A percentile compares a stretch with the other conserved stretches of the same genome.
Conservation (phyloP, 2,888 invertebrate species). For the Conops quadrifasciatus region DNA sequence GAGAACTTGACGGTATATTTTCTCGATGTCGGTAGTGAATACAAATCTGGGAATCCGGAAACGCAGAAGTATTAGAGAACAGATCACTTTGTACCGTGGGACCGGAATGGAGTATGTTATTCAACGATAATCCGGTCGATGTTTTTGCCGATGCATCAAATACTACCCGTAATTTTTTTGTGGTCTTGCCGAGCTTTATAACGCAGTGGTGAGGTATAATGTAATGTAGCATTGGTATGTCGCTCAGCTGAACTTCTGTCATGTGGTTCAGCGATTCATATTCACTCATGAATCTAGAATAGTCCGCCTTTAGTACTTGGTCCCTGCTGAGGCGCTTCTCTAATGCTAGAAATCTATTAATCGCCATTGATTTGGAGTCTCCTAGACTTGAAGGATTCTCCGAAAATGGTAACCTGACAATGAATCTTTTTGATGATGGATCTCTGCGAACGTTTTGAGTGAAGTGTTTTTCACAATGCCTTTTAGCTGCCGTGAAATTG, state of each 20-base stretch:
- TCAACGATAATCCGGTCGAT: constrained; percentile 15
- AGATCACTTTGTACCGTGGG: constrained; percentile 38
- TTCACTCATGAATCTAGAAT: constrained; percentile 31
- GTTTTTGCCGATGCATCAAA: constrained; percentile 35
- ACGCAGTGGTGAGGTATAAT: constrained; percentile 35
- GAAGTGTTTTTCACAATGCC: too few species aligned
- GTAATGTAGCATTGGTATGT: constrained; percentile 25
- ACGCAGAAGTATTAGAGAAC: constrained; percentile 37
- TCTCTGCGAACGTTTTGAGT: neutral
- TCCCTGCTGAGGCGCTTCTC: constrained; percentile 26
- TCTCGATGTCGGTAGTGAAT: constrained; percentile 26
- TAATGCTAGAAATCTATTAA: constrained; percentile 24
- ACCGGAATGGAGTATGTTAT: constrained; percentile 31
- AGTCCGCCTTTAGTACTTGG: constrained; percentile 19
- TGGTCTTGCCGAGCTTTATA: constrained; percentile 34
- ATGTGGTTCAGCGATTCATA: constrained; percentile 34
- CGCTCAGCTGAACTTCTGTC: neutral
- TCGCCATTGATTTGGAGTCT: constrained; percentile 22
- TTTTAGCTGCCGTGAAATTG: too few species aligned
- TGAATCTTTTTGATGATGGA: constrained; percentile 26
- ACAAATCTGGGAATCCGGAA: constrained; percentile 38
- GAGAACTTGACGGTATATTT: constrained; percentile 49
- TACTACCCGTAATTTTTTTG: constrained; percentile 36
- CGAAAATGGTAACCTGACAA: constrained; percentile 34
- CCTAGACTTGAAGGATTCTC: constrained; percentile 19